These are phyloP conservation scores for Portunus trituberculatus DNA, from an alignment of 1,140 invertebrate genomes.

Conservation along the genomic window DNA sequence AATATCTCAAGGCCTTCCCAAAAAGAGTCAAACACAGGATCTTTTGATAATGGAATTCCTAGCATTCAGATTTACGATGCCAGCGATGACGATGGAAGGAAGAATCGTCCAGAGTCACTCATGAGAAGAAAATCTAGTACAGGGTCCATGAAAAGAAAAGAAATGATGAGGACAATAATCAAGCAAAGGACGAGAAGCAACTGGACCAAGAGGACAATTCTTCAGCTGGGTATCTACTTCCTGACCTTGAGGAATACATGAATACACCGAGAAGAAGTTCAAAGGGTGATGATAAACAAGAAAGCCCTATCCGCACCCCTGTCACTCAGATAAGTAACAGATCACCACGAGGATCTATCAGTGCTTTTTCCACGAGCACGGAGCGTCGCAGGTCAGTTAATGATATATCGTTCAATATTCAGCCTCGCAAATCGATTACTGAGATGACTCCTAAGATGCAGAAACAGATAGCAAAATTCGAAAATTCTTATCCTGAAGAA, in stretches of 20 bases:
- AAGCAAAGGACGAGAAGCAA: not conserved
- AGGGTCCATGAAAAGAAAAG: not conserved
- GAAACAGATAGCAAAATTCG: slow-evolving; percentile 56
- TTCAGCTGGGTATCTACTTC: not conserved
- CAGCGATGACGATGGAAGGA: not conserved
- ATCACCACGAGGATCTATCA: not conserved
- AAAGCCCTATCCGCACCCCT: not conserved
- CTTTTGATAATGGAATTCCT: not conserved
- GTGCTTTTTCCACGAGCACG: not conserved
- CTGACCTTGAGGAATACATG: slow-evolving; percentile 52
- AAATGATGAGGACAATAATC: not conserved
- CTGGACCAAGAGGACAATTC: not conserved
- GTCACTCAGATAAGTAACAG: not conserved
- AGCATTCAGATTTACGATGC: not conserved
- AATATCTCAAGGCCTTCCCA: not conserved
- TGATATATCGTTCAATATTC: slow-evolving; percentile 53
- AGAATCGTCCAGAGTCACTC: not conserved
- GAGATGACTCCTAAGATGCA: slow-evolving; percentile 63
- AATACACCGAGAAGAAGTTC: not conserved
- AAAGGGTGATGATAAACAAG: not conserved
- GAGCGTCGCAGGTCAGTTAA: slow-evolving; percentile 23
- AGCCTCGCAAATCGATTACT: slow-evolving; percentile 57
- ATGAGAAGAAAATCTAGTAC: slow-evolving; percentile 2
- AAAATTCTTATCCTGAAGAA: not conserved
- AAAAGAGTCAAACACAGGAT: not conserved